Conservation (phyloP, 2,113 vertebrate genomes). For the Gymnorhina tibicen region DNA sequence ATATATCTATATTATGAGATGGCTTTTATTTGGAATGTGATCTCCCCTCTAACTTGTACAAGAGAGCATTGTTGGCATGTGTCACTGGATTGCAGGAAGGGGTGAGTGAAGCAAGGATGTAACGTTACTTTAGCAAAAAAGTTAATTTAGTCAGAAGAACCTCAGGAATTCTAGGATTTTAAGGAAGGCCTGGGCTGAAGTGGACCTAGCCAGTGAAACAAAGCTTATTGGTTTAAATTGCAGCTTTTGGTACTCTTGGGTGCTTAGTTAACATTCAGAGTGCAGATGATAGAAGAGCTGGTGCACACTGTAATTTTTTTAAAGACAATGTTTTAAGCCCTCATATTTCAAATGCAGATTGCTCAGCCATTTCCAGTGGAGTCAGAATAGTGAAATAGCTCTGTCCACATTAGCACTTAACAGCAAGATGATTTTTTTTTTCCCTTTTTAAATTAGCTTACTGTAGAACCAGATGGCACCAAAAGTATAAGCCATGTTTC, state of each 20-base stretch:
- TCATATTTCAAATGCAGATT: slow-evolving; percentile 59
- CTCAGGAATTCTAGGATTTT: background rate
- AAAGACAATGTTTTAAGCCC: slow-evolving; percentile 42
- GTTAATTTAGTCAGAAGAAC: background rate
- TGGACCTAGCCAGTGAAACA: background rate
- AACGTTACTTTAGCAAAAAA: background rate
- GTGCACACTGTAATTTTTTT: slow-evolving; percentile 29
- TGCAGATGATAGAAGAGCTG: slow-evolving; percentile 4
- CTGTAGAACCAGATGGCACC: slow-evolving; percentile 52
- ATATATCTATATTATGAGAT: background rate
- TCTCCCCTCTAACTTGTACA: background rate
- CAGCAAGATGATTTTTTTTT: slow-evolving; percentile 23
- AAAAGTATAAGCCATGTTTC: slow-evolving; percentile 31
- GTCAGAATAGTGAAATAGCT: slow-evolving; percentile 46
- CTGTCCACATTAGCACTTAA: slow-evolving; percentile 55
- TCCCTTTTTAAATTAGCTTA: slow-evolving; percentile 41
- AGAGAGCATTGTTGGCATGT: background rate
- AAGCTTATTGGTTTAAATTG: background rate
- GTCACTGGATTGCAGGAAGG: background rate
- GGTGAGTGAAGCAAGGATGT: background rate
- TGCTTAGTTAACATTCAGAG: slow-evolving; percentile 37
- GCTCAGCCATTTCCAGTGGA: slow-evolving; percentile 49
- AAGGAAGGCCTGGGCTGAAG: background rate
- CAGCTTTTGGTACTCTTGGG: background rate
- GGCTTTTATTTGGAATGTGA: background rate